Percentiles rank a stretch among this genome's conserved stretches.
Conservation (phyloP, 2,888 invertebrate species). For the Acrobasis consociella region DNA sequence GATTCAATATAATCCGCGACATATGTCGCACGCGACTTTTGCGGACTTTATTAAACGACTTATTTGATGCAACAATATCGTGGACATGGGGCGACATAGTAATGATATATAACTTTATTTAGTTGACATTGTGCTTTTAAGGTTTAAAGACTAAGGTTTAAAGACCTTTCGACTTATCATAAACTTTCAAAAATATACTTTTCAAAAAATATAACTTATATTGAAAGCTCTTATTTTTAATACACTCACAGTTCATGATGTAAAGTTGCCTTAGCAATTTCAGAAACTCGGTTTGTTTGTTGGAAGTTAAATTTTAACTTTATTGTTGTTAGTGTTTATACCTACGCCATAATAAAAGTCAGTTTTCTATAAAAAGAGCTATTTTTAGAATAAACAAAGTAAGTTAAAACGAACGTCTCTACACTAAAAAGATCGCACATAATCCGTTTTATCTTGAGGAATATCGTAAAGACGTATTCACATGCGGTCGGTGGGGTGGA, state of each 20-base stretch:
- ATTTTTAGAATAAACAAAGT: too few relatives aligned
- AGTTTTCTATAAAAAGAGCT: too few relatives aligned
- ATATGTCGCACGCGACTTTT: slow-evolving; percentile 65
- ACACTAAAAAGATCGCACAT: not conserved
- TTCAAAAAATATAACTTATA: not conserved
- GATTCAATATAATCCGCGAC: slow-evolving; percentile 73
- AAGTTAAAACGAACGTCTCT: not conserved
- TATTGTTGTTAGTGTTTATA: too few relatives aligned
- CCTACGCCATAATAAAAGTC: too few relatives aligned
- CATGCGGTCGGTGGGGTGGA: slow-evolving; percentile 1
- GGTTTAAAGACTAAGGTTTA: not conserved
- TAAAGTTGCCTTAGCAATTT: too few relatives aligned
- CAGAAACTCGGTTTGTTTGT: too few relatives aligned
- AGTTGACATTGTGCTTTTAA: not conserved
- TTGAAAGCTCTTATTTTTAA: too few relatives aligned
- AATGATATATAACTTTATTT: not conserved
- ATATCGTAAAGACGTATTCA: slow-evolving; percentile 12
- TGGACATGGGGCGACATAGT: slow-evolving; percentile 32
- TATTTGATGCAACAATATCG: slow-evolving; percentile 59
- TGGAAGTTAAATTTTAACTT: too few relatives aligned
- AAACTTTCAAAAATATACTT: not conserved
- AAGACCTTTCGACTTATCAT: not conserved
- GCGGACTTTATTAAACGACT: slow-evolving; percentile 69
- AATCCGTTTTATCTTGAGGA: slow-evolving; percentile 12
- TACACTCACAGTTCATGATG: too few relatives aligned